phyloP scores from a whole-genome alignment of 2,888 invertebrate species.

The Suillia variegata region DNA sequence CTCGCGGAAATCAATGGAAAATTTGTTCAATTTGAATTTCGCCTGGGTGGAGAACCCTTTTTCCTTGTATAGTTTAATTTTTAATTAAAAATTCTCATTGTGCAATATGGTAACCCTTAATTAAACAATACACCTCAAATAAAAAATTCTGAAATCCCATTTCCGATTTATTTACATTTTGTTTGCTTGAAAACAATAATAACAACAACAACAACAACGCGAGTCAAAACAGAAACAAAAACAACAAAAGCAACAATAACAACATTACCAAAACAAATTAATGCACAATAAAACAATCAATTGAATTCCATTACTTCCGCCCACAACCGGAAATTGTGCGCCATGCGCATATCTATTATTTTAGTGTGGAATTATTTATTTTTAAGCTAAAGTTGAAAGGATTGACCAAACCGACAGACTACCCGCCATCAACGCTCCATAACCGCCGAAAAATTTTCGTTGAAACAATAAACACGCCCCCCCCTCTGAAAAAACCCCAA shows the following conservation, averaged over 20 bases:
- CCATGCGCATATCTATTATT: conserved; percentile 9
- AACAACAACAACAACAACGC: conserved; percentile 10
- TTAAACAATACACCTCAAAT: conserved; percentile 8
- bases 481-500: too few relatives aligned
- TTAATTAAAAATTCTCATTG: conserved; percentile 13
- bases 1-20: too few relatives aligned
- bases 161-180: conserved; percentile 35
- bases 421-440: not conserved
- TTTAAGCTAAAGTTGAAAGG: not conserved
- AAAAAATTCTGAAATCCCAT: conserved; percentile 47
- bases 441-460: not conserved
- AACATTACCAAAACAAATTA: conserved; percentile 26
- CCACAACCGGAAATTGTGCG: conserved; percentile 46
- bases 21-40: too few relatives aligned
- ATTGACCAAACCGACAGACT: not conserved
- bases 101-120: not conserved
- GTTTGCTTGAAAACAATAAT: conserved; percentile 50
- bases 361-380: conserved; percentile 4
- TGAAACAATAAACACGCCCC: conserved; percentile 17
- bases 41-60: too few relatives aligned
- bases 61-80: too few relatives aligned
- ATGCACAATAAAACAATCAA: conserved; percentile 55
- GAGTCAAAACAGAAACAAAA: conserved; percentile 16
- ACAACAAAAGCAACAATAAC: conserved; percentile 15
- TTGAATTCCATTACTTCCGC: conserved; percentile 51